Base-by-base conservation (phyloP, 2,113 vertebrate genomes). In the Platysteira castanea region DNA sequence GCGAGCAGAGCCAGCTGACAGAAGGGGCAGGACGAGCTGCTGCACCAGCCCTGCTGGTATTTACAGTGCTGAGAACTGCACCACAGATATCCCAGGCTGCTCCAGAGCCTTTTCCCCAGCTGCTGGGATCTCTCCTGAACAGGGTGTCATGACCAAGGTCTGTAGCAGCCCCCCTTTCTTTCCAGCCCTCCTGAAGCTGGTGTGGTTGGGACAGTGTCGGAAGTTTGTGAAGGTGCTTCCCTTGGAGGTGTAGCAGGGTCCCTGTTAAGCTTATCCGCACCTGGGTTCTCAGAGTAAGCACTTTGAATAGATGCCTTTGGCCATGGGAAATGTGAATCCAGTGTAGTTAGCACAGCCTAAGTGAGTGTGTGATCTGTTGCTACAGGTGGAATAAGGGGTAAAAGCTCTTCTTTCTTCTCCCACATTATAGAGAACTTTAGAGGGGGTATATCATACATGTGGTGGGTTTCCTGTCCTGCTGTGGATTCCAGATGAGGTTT, bases 31-130 rank as follows among this genome's bases (percentile, higher is more conserved):
- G 68, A 89, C 1, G 24, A 53, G 88, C 79, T 77, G 92, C 79
- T 57, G 30, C 83, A 81, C 90, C 75, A 86, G 83, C 85, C 84
- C 68, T 54, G 82, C 92, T 31, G 5, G 92, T 70, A 13, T 87
- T 74, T 44, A 52, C 63, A 28, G 56, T 18, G 78, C 87, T 91
- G 91, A 78, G 56, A 94, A 7, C 31, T 30, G 75, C 75, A 47
- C n/a, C 35, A 78, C 39, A 79, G 67, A 20, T 39, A 35, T 23
- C 71, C 54, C 78, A 59, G 87, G 87, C 42, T 50, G 84, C 39
- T 73, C 17, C 50, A 9, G 9, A 64, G 74, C 67, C 37, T 84
- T 52, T 59, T 15, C 23, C 47, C 10, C 20, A 31, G 26, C 69
- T 78, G 33, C 64, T 74, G 26, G 28, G 9, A 15, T 49, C 41